Conservation (phyloP, 2,888 invertebrate genomes). For the Nipponacmea schrenckii region DNA sequence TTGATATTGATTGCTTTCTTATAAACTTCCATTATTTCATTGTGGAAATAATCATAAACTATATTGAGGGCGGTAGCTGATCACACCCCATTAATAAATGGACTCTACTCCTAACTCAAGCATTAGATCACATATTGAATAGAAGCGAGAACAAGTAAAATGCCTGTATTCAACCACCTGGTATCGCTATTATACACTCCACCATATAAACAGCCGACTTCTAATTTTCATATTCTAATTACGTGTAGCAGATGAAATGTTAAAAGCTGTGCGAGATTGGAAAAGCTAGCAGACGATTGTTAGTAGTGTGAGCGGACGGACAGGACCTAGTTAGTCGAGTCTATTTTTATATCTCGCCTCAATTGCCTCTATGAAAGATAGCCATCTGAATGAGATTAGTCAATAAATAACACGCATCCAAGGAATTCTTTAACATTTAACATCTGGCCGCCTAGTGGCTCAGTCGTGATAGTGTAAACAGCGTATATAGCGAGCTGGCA, state of each 20-base stretch:
- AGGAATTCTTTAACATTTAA: conserved; percentile 57
- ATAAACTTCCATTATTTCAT: too few relatives aligned
- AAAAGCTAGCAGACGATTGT: conserved; percentile 14
- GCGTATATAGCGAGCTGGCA: conserved; percentile 9
- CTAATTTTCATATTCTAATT: conserved; percentile 43
- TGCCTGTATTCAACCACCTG: conserved; percentile 37
- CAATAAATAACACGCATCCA: conserved; percentile 62
- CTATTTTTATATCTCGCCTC: conserved; percentile 36
- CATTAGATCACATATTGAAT: conserved; percentile 43
- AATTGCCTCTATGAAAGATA: conserved; percentile 45
- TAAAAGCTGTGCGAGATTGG: conserved; percentile 18
- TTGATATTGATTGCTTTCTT: too few relatives aligned
- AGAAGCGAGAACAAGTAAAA: conserved; percentile 33
- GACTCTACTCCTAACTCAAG: conserved; percentile 34
- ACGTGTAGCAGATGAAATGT: conserved; percentile 25
- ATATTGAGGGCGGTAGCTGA: conserved; percentile 8
- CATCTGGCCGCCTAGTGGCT: conserved; percentile 61
- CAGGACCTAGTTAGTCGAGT: conserved; percentile 36
- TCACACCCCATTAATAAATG: conserved; percentile 27
- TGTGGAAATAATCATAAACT: not conserved
- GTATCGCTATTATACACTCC: conserved; percentile 24
- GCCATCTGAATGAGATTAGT: conserved; percentile 57
- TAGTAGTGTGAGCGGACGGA: conserved; percentile 23
- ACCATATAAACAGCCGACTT: conserved; percentile 34
- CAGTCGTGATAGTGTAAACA: conserved; percentile 24